Base-by-base conservation (phyloP, 2,888 invertebrate species). In the Tinea pellionella region DNA sequence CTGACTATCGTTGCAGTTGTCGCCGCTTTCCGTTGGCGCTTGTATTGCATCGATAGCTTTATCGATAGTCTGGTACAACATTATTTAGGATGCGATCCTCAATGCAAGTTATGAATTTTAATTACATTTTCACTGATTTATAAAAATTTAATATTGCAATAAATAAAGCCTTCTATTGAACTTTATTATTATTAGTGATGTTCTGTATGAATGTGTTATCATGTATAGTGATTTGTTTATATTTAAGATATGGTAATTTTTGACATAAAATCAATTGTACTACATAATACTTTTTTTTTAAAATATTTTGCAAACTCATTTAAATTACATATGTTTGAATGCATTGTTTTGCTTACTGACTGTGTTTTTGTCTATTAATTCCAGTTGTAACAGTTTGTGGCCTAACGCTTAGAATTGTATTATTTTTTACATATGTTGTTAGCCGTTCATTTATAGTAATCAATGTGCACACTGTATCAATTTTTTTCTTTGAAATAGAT, bases 301-400 rank as follows among this genome's bases (percentile, higher is more conserved):
- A 24, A 3, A 3, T 24, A 6, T 6, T 24, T 24, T 24, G 24
- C 24, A 24, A 24, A 3, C 6, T 24, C 24, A 24, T 24, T 24
- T 24, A 24, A 3, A 24, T 24, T 24, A 2, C 24, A 6, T 24
- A 37, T 37, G 4, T 30, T 37, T 12, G 2, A 37, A 59, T 59
- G 24, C 59, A 59, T 42, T 59, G 59, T 41, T 30, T n/a, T 58
- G 19, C 18, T 30, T 58, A 32, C 13, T 13, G 32, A 16, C 58
- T 30, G 16, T 32, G 30, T 55, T 55, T n/a, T 24, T 55, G 24
- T 29, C 29, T 55, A 55, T 19, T 24, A 24, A 24, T 24, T 6
- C 24, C 24, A 2, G n/a, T 43, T 7, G 15, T n/a, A 4, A 19
- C 56, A 56, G 3, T 13, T 13, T 55, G 30, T 55, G 55, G 24